A percentile compares a stretch with the other conserved stretches of the same genome.
These are phyloP conservation scores for Drosophila trichaetosa DNA, from an alignment of 2,888 invertebrate genomes.

Conservation along the genomic window DNA sequence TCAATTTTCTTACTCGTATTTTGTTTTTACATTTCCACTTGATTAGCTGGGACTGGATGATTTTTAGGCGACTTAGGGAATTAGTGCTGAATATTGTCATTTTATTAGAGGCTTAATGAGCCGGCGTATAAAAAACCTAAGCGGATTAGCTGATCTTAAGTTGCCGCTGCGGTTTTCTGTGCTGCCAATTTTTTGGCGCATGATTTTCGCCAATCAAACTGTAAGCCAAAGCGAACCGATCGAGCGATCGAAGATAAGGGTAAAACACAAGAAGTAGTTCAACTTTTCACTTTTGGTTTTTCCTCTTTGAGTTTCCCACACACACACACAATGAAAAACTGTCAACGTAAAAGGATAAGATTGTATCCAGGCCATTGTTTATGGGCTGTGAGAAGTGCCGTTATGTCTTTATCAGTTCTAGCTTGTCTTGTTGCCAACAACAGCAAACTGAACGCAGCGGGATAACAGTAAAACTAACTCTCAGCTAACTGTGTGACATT, in stretches of 20 bases:
- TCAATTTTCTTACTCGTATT: neutral
- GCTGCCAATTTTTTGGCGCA: slow-evolving; percentile 14
- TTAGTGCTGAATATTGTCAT: slow-evolving; percentile 43
- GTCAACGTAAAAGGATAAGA: slow-evolving; percentile 50
- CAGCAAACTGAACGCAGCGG: slow-evolving; percentile 39
- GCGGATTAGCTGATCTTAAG: slow-evolving; percentile 49
- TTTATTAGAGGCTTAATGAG: slow-evolving; percentile 34
- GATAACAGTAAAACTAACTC: slow-evolving; percentile 21
- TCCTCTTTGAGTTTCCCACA: slow-evolving; percentile 34
- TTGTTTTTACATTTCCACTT: slow-evolving; percentile 43
- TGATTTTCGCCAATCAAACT: slow-evolving; percentile 45
- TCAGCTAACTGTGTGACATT: slow-evolving; percentile 18
- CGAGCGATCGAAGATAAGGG: slow-evolving; percentile 37
- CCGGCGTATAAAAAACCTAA: slow-evolving; percentile 42
- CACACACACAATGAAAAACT: slow-evolving; percentile 32
- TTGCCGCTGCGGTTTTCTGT: slow-evolving; percentile 17
- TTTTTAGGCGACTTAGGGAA: slow-evolving; percentile 6
- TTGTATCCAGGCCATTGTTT: slow-evolving; percentile 40
- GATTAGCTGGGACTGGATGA: slow-evolving; percentile 32
- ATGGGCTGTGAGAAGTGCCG: slow-evolving; percentile 58
- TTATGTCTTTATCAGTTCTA: slow-evolving; percentile 55
- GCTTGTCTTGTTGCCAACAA: slow-evolving; percentile 21
- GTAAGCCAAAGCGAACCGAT: slow-evolving; percentile 25
- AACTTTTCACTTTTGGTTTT: slow-evolving; percentile 32
- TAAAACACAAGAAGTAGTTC: slow-evolving; percentile 22